Evolutionary conservation across 2,113 vertebrate genomes (phyloP), one percentile per base, ranked within the genome.

Genomic region (Girardinichthys multiradiatus): DNA sequence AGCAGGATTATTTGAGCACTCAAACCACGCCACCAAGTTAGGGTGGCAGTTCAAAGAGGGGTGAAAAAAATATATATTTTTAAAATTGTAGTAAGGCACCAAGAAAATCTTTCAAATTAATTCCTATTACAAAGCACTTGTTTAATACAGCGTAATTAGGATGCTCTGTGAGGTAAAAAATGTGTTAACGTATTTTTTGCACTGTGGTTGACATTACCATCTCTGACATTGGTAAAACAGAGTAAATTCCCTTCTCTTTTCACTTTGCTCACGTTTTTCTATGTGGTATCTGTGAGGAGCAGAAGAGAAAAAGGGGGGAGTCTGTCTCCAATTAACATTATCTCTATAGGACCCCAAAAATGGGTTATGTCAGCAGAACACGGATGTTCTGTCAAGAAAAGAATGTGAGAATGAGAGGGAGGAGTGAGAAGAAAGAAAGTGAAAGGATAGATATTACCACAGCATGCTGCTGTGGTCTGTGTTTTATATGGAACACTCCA

Each of bases 251-350:
- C 60, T 70, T 48, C 54, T 54, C 30, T 21, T n/a, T 39, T 65
- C 39, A 30, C n/a, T 48, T 58, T 69, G 4, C 54, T 42, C 30
- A 68, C 72, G 51, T 5, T 78, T 88, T 70, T 77, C 68, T 68
- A 4, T 57, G 35, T 39, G 78, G 71, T 77, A 79, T 73, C 64
- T 65, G 57, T 68, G 79, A 65, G 60, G 61, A 72, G 31, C 15
- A 33, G 64, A 26, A 54, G 39, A 42, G 39, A 13, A 39, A 14
- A 17, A 45, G 17, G 42, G 4, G 42, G 17, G 17, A 68, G 68
- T 79, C 84, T 89, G 86, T 86, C 86, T 90, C 61, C 71, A 57
- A 85, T 87, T 86, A 90, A 82, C 77, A 76, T 86, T 84, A 85
- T 85, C 79, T 88, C 90, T 45, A 76, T 64, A 59, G 80, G 86